Conservation (phyloP, 2,888 invertebrate species). For the Tryphoninae sp. region DNA sequence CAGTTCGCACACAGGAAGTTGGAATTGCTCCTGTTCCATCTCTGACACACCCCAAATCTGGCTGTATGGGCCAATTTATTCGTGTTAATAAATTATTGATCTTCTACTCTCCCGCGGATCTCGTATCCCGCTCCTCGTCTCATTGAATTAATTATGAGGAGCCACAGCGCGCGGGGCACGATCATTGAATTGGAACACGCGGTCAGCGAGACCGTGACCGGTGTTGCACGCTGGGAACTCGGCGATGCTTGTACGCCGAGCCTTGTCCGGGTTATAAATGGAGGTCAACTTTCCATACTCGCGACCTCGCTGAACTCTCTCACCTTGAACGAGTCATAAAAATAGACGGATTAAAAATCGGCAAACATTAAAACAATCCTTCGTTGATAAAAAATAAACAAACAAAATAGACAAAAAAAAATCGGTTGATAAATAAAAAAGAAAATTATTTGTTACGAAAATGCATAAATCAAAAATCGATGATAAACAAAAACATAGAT, state of each 20-base stretch:
- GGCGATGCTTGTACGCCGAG: background rate
- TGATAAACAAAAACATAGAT: too few relatives aligned
- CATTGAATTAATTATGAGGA: constrained; percentile 71
- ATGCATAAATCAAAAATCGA: too few relatives aligned
- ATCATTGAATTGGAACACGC: constrained; percentile 64
- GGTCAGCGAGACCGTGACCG: constrained; percentile 53
- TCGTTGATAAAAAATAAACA: background rate
- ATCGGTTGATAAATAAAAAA: too few relatives aligned
- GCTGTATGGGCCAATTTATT: constrained; percentile 44
- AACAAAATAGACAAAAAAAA: background rate
- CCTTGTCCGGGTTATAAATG: constrained; percentile 9
- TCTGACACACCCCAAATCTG: constrained; percentile 30
- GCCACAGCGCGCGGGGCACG: constrained; percentile 47
- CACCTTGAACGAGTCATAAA: constrained; percentile 24
- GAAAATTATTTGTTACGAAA: too few relatives aligned
- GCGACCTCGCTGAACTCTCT: constrained; percentile 36
- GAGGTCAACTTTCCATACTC: constrained; percentile 42
- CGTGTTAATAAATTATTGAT: constrained; percentile 63
- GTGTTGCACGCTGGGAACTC: constrained; percentile 48
- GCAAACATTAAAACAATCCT: too few relatives aligned
- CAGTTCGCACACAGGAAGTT: constrained; percentile 24
- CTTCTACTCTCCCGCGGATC: constrained; percentile 55
- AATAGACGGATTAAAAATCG: too few relatives aligned
- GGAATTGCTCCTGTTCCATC: constrained; percentile 1
- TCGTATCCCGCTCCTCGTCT: constrained; percentile 36